These are phyloP conservation scores for Hoplodrina blanda DNA, from an alignment of 2,888 invertebrate genomes.

Conservation along the genomic window DNA sequence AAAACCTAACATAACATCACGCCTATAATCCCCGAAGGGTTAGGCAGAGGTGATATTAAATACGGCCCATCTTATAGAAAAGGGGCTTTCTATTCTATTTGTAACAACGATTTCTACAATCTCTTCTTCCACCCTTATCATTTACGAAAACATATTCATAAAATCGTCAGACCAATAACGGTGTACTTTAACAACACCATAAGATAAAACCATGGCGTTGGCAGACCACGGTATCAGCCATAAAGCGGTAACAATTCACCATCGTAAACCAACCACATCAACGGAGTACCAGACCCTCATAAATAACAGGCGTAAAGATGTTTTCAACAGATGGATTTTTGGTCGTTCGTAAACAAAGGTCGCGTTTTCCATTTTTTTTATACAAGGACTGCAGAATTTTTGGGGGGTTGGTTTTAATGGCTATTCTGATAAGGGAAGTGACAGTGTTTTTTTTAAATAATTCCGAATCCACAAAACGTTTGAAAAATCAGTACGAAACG, in stretches of 20 bases:
- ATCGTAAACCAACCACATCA: constrained; percentile 75
- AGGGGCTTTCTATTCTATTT: not conserved
- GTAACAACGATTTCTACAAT: constrained; percentile 27
- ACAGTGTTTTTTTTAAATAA: too few relatives aligned
- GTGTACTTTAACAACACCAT: constrained; percentile 61
- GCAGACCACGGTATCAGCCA: constrained; percentile 60
- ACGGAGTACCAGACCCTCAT: constrained; percentile 59
- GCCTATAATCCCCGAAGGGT: too few relatives aligned
- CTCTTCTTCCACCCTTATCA: constrained; percentile 48
- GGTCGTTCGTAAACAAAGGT: constrained; percentile 50
- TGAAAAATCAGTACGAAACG: not conserved
- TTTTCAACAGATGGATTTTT: constrained; percentile 66
- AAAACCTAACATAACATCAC: too few relatives aligned
- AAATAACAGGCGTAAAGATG: constrained; percentile 72
- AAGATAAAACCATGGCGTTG: constrained; percentile 60
- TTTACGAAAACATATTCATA: constrained; percentile 57
- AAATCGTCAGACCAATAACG: constrained; percentile 60
- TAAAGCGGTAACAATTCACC: constrained; percentile 74
- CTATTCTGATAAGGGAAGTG: constrained; percentile 5
- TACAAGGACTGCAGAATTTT: constrained; percentile 36
- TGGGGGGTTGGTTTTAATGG: constrained; percentile 24
- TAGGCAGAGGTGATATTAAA: too few relatives aligned
- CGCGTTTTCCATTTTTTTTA: constrained; percentile 40
- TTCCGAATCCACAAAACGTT: not conserved
- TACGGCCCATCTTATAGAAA: too few relatives aligned